Evolutionary conservation across 2,113 vertebrate species (phyloP), one percentile per base, ranked within the genome.

Genomic region (Phaethon lepturus): DNA sequence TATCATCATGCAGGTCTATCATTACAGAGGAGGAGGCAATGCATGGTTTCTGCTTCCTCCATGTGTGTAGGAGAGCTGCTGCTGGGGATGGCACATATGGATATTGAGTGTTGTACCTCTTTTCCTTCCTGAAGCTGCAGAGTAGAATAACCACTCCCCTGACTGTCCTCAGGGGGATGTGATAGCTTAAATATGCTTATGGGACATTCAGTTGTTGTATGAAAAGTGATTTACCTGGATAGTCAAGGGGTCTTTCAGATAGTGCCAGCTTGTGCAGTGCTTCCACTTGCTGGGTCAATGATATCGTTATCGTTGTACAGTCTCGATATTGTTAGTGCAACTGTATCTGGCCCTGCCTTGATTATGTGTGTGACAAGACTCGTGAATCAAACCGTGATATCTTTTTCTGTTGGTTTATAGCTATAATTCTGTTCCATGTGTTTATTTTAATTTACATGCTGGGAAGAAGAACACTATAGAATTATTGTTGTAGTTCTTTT

Each of bases 371-470:
- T 50, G 53, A 89, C 80, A 59, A 76, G 58, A 87, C 50, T 60
- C 3, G 6, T 93, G 22, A 87, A 84, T 84, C 62, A 81, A 81
- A 59, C 24, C 6, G 5, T 52, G 62, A 73, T 64, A 45, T 72
- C 17, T 79, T 35, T 49, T 92, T 62, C 58, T 84, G 24, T 15
- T 67, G 31, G 18, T 88, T 94, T 82, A 35, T 69, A 62, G 69
- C 50, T 87, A 23, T 67, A 87, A 49, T 74, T 95, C 52, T 35
- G 6, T 88, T 93, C 69, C 42, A 47, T 91, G 56, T 62, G 29
- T 76, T 87, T 93, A 71, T 95, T 94, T 89, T 80, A 50, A 93
- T 91, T 91, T 91, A 33, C 45, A 72, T 92, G 16, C 64, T 60
- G 59, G 7, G 66, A 82, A 90, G 60, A 93, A 84, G 17, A 68